phyloP scores from a whole-genome alignment of 1,140 invertebrate genomes.

The Teleopsis dalmanni region DNA sequence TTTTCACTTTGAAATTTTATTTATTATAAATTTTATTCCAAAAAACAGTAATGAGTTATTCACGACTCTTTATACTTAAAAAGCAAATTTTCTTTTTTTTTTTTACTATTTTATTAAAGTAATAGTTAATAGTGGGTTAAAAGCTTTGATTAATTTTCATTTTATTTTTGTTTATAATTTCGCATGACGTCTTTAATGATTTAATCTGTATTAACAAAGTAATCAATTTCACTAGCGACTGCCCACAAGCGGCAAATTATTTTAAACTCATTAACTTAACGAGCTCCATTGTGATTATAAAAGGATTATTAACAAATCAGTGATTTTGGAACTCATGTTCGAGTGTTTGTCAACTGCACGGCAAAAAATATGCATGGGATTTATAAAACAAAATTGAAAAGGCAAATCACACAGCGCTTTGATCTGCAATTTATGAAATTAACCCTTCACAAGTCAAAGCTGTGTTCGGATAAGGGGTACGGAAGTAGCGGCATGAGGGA shows the following conservation, averaged over 20 bases:
- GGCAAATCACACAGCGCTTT: conserved; percentile 2
- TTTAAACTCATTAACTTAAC: conserved; percentile 16
- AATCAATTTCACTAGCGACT: conserved; percentile 7
- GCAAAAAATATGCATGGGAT: neutral
- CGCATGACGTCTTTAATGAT: no score
- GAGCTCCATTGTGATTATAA: conserved; percentile 13
- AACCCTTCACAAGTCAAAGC: conserved; percentile 5
- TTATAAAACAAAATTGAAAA: neutral
- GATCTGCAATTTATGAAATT: conserved; percentile 11
- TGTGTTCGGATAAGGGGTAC: neutral
- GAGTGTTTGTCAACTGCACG: neutral
- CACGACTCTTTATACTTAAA: no score
- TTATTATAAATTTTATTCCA: no score
- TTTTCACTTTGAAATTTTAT: no score
- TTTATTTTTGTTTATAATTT: no score
- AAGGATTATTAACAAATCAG: conserved; percentile 16
- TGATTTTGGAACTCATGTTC: conserved; percentile 11
- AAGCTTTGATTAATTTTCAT: no score
- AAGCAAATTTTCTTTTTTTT: no score
- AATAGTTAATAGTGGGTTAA: no score
- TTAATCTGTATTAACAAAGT: no score
- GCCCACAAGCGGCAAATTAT: conserved; percentile 7
- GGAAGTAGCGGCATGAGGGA: neutral
- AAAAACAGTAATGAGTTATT: no score
- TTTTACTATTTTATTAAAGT: neutral